These are phyloP conservation scores for Dendrolimus kikuchii DNA, from an alignment of 1,140 invertebrate genomes.

Conservation along the genomic window DNA sequence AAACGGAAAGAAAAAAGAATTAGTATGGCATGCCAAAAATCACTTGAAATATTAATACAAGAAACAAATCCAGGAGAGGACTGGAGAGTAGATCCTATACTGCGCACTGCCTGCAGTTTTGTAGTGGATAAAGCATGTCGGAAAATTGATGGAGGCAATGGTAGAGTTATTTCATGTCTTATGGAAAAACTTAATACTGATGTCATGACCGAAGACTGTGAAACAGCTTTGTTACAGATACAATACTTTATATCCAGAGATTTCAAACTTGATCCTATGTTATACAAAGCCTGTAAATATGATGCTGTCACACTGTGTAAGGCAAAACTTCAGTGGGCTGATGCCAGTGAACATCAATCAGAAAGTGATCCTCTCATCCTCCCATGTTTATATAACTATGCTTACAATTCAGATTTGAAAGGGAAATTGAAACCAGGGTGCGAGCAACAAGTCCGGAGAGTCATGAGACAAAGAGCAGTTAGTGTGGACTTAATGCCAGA, in stretches of 20 bases:
- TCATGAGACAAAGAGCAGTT: constrained; percentile 93
- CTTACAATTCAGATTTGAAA: constrained; percentile 81
- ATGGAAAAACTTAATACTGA: constrained; percentile 92
- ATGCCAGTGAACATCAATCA: constrained; percentile 65
- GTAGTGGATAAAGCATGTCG: constrained; percentile 84
- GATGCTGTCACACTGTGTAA: constrained; percentile 90
- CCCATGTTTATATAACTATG: constrained; percentile 93
- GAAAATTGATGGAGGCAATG: constrained; percentile 77
- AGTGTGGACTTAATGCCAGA: constrained; percentile 95
- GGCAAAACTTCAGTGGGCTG: constrained; percentile 85
- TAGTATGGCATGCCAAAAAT: constrained; percentile 78
- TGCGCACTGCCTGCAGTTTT: constrained; percentile 87
- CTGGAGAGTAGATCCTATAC: constrained; percentile 92
- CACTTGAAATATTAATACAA: constrained; percentile 84
- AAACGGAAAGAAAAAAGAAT: constrained; percentile 75
- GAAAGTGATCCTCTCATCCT: constrained; percentile 84
- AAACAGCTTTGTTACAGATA: constrained; percentile 93
- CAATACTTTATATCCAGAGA: constrained; percentile 97
- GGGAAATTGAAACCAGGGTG: constrained; percentile 77
- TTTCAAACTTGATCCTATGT: constrained; percentile 92
- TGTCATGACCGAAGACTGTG: constrained; percentile 91
- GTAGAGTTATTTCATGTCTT: constrained; percentile 92
- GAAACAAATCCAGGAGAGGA: constrained; percentile 89
- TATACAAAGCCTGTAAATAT: constrained; percentile 90
- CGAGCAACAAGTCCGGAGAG: constrained; percentile 87